Conservation (phyloP, 2,113 vertebrate genomes). For the Corydoras sp. region DNA sequence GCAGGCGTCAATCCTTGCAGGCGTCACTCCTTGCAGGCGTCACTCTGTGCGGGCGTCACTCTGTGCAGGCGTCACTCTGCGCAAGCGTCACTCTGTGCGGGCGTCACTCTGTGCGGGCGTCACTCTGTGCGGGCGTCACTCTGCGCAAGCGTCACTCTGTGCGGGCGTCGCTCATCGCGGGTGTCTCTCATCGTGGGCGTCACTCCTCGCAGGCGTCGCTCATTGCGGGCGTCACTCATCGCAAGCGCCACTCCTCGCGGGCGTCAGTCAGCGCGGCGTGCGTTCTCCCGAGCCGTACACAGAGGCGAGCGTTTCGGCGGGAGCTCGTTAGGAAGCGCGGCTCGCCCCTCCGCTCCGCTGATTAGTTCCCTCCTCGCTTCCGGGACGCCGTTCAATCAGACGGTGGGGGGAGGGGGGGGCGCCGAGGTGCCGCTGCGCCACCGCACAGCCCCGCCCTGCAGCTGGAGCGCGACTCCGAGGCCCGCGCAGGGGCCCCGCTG, state of each 20-base stretch:
- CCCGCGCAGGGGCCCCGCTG: background rate
- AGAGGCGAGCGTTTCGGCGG: constrained; percentile 60
- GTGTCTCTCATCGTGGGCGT: too few species aligned
- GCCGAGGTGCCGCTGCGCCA: constrained; percentile 19
- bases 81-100: too few species aligned
- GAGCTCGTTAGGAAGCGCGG: constrained; percentile 62
- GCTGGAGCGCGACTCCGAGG: background rate
- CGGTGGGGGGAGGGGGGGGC: too few species aligned
- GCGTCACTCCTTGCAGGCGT: too few species aligned
- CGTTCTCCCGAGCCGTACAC: constrained; percentile 61
- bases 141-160: too few species aligned
- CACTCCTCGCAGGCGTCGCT: constrained; percentile 59
- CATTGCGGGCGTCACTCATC: constrained; percentile 43
- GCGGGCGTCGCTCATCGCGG: too few species aligned
- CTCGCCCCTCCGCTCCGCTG: constrained; percentile 44
- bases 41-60: too few species aligned
- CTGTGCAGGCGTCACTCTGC: too few species aligned
- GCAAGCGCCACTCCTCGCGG: constrained; percentile 36
- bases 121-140: too few species aligned
- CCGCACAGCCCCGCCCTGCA: background rate
- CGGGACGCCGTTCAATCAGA: constrained; percentile 45
- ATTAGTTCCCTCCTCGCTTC: constrained; percentile 33
- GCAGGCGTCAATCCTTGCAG: too few species aligned
- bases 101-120: too few species aligned
- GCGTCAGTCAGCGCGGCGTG: constrained; percentile 53